Conservation (phyloP, 2,888 invertebrate genomes). For the Embidobia sp. region DNA sequence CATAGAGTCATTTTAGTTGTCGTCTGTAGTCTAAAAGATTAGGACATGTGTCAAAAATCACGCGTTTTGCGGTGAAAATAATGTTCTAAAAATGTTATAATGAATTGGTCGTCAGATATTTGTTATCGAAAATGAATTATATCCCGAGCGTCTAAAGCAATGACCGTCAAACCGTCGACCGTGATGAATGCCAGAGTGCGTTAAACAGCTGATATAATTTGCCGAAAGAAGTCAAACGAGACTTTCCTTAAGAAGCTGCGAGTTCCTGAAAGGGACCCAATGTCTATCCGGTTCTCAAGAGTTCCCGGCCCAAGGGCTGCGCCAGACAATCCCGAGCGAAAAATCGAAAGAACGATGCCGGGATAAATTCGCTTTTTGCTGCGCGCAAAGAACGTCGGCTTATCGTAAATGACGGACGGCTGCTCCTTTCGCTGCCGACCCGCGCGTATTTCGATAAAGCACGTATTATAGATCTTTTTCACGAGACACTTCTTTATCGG, state of each 20-base stretch:
- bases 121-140: too few species aligned
- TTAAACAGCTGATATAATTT: slow-evolving; percentile 42
- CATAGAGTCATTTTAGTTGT: too few species aligned
- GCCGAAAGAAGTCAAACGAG: slow-evolving; percentile 72
- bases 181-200: too few species aligned
- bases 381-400: slow-evolving; percentile 44
- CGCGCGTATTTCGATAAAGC: slow-evolving; percentile 57
- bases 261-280: slow-evolving; percentile 69
- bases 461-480: slow-evolving; percentile 48
- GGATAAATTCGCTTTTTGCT: slow-evolving; percentile 56
- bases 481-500: slow-evolving; percentile 47
- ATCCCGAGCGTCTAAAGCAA: too few species aligned
- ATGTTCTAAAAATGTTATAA: too few species aligned
- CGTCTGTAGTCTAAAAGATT: too few species aligned
- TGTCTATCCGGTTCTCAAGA: slow-evolving; percentile 64
- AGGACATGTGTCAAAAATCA: too few species aligned
- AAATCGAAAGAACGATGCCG: slow-evolving; percentile 62
- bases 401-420: slow-evolving; percentile 57
- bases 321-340: slow-evolving; percentile 52
- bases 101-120: too few species aligned
- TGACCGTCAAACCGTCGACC: too few species aligned
- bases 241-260: slow-evolving; percentile 73
- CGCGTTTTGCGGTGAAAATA: too few species aligned
- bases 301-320: slow-evolving; percentile 40
- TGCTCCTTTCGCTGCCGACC: slow-evolving; percentile 29